Evolutionary conservation across 2,797 vertebrate species (phyloP).

Genomic region (Urocyon cinereoargenteus): DNA sequence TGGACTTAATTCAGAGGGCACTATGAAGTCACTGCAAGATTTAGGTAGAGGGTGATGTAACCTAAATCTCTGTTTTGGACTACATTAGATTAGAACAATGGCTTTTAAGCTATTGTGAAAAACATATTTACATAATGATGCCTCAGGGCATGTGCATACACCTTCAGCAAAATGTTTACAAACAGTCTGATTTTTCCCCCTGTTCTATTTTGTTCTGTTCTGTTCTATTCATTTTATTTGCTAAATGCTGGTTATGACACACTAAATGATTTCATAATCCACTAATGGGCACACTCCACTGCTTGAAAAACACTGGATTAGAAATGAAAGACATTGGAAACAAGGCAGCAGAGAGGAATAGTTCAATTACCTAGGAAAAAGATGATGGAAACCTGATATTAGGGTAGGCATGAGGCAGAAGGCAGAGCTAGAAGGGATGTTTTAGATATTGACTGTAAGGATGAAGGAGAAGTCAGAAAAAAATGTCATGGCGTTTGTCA

Average conservation of each 20-base stretch:
- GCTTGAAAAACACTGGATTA: constrained; percentile 20
- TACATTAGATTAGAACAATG: not conserved
- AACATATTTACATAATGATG: not conserved
- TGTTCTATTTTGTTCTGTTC: not conserved
- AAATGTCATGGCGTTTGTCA: not conserved
- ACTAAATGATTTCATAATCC: not conserved
- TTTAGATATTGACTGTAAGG: not conserved
- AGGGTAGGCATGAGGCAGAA: not conserved
- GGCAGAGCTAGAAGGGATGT: not conserved
- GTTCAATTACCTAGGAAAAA: not conserved
- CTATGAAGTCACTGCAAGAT: not conserved
- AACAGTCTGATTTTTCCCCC: not conserved
- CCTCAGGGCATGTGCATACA: not conserved
- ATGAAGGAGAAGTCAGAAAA: not conserved
- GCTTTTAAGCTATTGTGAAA: not conserved
- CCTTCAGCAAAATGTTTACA: not conserved
- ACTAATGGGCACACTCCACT: not conserved
- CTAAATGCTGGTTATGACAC: not conserved
- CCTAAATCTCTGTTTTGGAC: not conserved
- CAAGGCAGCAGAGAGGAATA: not conserved
- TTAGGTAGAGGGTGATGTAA: not conserved
- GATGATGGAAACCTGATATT: not conserved
- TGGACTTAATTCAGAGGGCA: not conserved
- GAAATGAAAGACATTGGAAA: not conserved
- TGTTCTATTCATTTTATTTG: not conserved